A percentile compares a stretch with the other conserved stretches of the same genome.
Conservation (phyloP, 2,797 vertebrate genomes). For the Mus caroli region DNA sequence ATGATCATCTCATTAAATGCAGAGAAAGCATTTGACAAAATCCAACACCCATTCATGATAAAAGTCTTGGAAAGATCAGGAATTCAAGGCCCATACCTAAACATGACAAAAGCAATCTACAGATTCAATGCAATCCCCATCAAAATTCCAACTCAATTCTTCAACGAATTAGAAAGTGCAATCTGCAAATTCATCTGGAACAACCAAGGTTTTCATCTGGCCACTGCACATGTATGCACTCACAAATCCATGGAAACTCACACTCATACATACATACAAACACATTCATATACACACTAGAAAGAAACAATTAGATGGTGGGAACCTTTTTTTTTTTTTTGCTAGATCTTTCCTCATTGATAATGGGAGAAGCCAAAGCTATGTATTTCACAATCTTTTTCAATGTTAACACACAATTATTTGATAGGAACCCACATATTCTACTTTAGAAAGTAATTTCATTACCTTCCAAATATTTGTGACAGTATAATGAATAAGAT, state of each 20-base stretch:
- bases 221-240: not conserved
- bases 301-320: not conserved
- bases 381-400: conserved; percentile 66
- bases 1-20: no score
- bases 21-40: no score
- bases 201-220: not conserved
- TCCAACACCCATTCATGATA: no score
- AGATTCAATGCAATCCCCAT: no score
- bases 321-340: not conserved
- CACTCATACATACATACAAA: not conserved
- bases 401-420: conserved; percentile 12
- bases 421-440: conserved; percentile 7
- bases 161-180: no score
- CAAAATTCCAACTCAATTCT: no score
- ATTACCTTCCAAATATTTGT: conserved; percentile 39
- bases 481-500: conserved; percentile 62
- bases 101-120: no score
- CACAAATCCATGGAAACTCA: not conserved
- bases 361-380: not conserved
- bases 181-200: no score
- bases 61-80: no score
- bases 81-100: no score
- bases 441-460: not conserved
- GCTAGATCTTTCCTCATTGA: conserved; percentile 30
- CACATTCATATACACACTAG: not conserved